These are phyloP conservation scores for Meloidogyne hapla DNA, from an alignment of 1,140 invertebrate genomes.

Conservation along the genomic window DNA sequence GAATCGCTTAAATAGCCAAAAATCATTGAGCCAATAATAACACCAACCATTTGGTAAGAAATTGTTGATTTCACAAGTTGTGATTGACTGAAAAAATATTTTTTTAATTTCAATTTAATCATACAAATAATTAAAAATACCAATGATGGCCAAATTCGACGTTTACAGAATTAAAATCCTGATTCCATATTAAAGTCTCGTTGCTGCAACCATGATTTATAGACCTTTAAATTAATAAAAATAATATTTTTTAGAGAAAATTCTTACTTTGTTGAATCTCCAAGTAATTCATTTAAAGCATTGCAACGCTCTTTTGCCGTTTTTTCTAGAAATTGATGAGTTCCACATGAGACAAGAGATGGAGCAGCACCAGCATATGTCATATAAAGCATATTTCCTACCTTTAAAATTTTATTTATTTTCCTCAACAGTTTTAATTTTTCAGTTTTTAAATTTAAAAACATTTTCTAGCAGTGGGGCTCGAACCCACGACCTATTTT, in stretches of 20 bases:
- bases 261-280: conserved; percentile 25
- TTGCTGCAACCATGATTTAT: conserved; percentile 5
- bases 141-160: conserved; percentile 13
- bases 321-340: background rate
- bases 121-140: background rate
- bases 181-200: conserved; percentile 12
- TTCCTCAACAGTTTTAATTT: no score
- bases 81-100: background rate
- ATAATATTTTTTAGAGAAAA: conserved; percentile 1
- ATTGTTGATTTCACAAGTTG: conserved; percentile 4
- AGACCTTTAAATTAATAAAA: conserved; percentile 18
- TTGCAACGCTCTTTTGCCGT: conserved; percentile 36
- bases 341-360: conserved; percentile 32
- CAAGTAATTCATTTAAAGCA: background rate
- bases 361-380: conserved; percentile 42
- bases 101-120: background rate
- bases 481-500: no score
- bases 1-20: conserved; percentile 26
- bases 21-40: conserved; percentile 33
- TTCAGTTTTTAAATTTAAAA: no score
- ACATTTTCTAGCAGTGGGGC: no score
- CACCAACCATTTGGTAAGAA: conserved; percentile 28
- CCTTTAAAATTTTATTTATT: background rate
- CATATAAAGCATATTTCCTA: conserved; percentile 40
- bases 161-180: conserved; percentile 12